These are phyloP conservation scores for Ariopsis seemanni DNA, from an alignment of 2,113 vertebrate species.

Conservation along the genomic window DNA sequence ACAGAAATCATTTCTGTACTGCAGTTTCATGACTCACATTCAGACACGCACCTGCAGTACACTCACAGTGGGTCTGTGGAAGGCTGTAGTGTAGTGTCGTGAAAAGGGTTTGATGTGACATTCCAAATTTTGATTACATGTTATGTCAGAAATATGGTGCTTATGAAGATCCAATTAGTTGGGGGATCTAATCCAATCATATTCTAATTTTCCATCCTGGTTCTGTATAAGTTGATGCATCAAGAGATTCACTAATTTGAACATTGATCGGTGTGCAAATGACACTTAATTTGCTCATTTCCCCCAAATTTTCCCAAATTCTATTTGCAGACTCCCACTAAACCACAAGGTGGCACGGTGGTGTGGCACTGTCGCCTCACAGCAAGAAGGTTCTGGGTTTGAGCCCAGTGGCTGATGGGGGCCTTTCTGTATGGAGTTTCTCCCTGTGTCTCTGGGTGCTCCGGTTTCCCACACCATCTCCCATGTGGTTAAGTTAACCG, in stretches of 20 bases:
- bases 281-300: not conserved
- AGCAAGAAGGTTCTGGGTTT: no score
- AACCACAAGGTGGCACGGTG: no score
- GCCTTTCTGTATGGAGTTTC: no score
- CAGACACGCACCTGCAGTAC: conserved; percentile 49
- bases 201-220: not conserved
- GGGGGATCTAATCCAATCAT: no score
- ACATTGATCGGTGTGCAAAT: not conserved
- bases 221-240: not conserved
- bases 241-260: not conserved
- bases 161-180: not conserved
- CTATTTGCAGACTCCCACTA: not conserved
- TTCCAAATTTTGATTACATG: not conserved
- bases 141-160: not conserved
- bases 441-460: no score
- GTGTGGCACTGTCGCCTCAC: no score
- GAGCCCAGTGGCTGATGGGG: no score
- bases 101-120: not conserved
- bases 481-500: no score
- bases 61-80: not conserved
- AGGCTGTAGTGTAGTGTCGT: not conserved
- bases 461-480: no score
- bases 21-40: conserved; percentile 53
- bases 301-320: not conserved
- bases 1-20: conserved; percentile 53